Evolutionary conservation across 2,797 vertebrate species (phyloP), one percentile per base, ranked within the genome.

Genomic region (Cryptoblepharus egeriae): DNA sequence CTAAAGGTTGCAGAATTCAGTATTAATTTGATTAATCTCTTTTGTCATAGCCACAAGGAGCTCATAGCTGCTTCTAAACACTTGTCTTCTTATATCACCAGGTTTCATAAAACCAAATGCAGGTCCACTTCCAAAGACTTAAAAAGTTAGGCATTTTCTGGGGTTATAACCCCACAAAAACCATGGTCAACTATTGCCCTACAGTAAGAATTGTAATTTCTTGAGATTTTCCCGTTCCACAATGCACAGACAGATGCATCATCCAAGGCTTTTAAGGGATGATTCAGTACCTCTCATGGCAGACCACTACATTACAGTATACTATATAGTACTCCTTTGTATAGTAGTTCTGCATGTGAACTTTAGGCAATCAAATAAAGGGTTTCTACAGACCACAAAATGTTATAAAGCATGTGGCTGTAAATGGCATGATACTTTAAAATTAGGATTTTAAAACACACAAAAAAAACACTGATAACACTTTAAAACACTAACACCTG

Each of bases 21-120:
- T 80, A 85, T 71, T 82, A n/a, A 70, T 49, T 16, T 75, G 85
- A 4, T 75, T 82, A 42, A 72, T 91, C 80, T 78, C 85, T 81
- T 83, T 85, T 2, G 3, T 73, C 39, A 90, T 35, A 89, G 61
- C 18, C 74, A 61, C 22, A 75, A 85, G 9, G 8, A 58, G 61
- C 35, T 57, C 45, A 58, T 8, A 58, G 49, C 49, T 52, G 49
- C 49, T 52, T 16, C 13, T 52, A 52, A 18, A 6, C 2, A 15
- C 49, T 52, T 52, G 49, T 52, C 15, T 15, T 52, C 49, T 49
- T 12, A 49, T 49, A 13, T 49, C 45, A 3, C 49, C 49, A 52
- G 4, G 49, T 52, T 52, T 16, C 49, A 52, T 16, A 52, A 52
- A 52, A 16, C 4, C 49, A 52, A 52, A 52, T 52, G 18, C 49